phyloP scores from a whole-genome alignment of 2,888 invertebrate species.

The Apantesis nais region DNA sequence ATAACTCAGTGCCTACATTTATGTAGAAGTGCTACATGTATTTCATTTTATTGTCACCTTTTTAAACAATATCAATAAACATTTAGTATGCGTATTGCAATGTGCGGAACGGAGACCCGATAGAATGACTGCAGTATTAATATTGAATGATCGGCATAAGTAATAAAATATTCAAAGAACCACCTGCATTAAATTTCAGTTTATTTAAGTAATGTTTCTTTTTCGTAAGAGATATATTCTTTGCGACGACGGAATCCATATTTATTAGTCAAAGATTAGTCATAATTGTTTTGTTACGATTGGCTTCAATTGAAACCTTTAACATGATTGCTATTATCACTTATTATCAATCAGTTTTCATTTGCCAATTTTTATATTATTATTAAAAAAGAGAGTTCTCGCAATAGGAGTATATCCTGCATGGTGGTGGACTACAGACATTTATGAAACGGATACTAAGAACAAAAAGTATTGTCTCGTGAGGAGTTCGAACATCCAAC shows the following conservation, averaged over 20 bases:
- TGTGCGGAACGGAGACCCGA: slow-evolving; percentile 4
- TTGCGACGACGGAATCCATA: not conserved
- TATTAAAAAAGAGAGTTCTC: no score
- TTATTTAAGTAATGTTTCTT: slow-evolving; percentile 4
- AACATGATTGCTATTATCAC: no score
- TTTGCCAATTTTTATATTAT: no score
- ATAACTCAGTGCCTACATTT: slow-evolving; percentile 38
- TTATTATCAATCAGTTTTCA: no score
- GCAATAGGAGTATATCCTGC: no score
- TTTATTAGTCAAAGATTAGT: not conserved
- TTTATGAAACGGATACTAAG: no score
- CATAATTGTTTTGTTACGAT: not conserved
- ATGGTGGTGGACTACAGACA: no score
- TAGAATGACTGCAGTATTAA: slow-evolving; percentile 4
- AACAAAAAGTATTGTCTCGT: no score
- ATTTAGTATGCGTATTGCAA: slow-evolving; percentile 16
- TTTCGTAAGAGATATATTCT: slow-evolving; percentile 2
- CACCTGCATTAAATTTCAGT: not conserved
- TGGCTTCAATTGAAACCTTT: not conserved
- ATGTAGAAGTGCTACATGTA: slow-evolving; percentile 29
- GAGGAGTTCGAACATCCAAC: no score
- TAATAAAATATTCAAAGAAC: slow-evolving; percentile 7
- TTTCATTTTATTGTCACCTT: slow-evolving; percentile 36
- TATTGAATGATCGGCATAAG: not conserved
- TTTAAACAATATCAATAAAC: slow-evolving; percentile 26